Evolutionary conservation across 2,888 invertebrate genomes (phyloP).

Genomic region (Idaea dimidiata): DNA sequence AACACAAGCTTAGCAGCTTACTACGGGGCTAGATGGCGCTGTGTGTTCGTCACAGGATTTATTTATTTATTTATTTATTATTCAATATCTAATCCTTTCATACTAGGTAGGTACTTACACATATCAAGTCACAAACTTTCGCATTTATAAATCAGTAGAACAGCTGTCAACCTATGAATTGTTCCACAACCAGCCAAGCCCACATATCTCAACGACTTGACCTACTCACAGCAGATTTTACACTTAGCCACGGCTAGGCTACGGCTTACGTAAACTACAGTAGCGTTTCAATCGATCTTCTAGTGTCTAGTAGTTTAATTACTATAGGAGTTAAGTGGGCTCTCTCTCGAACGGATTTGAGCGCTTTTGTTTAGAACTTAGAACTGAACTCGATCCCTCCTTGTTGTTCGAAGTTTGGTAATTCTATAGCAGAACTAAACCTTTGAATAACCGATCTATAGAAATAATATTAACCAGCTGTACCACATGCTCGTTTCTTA

Average conservation of each 20-base stretch:
- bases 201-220: slow-evolving; percentile 40
- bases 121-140: background rate
- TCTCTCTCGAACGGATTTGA: slow-evolving; percentile 9
- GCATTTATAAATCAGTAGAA: no score
- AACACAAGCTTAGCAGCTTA: no score
- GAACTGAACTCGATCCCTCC: background rate
- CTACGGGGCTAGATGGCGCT: no score
- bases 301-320: slow-evolving; percentile 30
- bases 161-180: background rate
- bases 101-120: no score
- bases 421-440: background rate
- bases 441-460: background rate
- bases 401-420: background rate
- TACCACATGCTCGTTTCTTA: no score
- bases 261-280: slow-evolving; percentile 37
- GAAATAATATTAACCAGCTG: background rate
- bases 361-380: slow-evolving; percentile 13
- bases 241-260: slow-evolving; percentile 46
- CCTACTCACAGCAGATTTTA: slow-evolving; percentile 51
- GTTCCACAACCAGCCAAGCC: slow-evolving; percentile 7
- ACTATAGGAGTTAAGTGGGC: slow-evolving; percentile 13
- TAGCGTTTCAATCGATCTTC: slow-evolving; percentile 31
- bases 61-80: no score
- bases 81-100: no score
- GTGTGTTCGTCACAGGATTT: no score